Percentiles rank a stretch among this genome's conserved stretches.
These are phyloP conservation scores for Hyalella azteca DNA, from an alignment of 2,888 invertebrate genomes.

Conservation along the genomic window DNA sequence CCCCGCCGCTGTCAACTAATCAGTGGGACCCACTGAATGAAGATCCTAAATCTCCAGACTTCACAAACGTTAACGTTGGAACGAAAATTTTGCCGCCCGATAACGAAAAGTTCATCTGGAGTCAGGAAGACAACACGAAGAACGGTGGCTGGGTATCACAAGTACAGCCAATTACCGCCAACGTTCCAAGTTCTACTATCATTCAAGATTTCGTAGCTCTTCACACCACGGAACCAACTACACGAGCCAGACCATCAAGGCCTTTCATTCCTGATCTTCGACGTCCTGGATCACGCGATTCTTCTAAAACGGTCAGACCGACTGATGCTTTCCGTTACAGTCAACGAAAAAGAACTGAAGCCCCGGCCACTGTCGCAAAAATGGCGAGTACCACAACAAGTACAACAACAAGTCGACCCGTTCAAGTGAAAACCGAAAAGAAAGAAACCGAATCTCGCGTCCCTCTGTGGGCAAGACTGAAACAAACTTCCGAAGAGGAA, in stretches of 20 bases:
- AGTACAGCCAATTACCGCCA: background rate
- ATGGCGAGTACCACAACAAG: slow-evolving; percentile 8
- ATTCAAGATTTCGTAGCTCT: background rate
- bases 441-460: slow-evolving; percentile 17
- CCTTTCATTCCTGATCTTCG: slow-evolving; percentile 14
- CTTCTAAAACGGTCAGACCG: background rate
- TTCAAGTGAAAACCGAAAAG: background rate
- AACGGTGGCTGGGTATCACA: background rate
- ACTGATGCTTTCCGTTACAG: slow-evolving; percentile 11
- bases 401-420: background rate
- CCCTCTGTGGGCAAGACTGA: slow-evolving; percentile 24
- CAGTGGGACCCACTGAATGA: slow-evolving; percentile 55
- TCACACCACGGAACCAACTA: background rate
- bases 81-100: slow-evolving; percentile 26
- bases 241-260: background rate
- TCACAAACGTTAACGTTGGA: background rate
- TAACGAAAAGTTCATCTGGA: slow-evolving; percentile 38
- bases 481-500: slow-evolving; percentile 30
- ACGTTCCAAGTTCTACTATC: background rate
- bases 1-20: slow-evolving; percentile 50
- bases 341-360: slow-evolving; percentile 2
- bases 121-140: background rate
- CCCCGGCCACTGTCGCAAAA: background rate
- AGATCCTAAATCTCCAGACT: background rate
- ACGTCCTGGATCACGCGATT: slow-evolving; percentile 5